Evolutionary conservation across 2,113 vertebrate genomes (phyloP).

Genomic region (Heterocephalus glaber): DNA sequence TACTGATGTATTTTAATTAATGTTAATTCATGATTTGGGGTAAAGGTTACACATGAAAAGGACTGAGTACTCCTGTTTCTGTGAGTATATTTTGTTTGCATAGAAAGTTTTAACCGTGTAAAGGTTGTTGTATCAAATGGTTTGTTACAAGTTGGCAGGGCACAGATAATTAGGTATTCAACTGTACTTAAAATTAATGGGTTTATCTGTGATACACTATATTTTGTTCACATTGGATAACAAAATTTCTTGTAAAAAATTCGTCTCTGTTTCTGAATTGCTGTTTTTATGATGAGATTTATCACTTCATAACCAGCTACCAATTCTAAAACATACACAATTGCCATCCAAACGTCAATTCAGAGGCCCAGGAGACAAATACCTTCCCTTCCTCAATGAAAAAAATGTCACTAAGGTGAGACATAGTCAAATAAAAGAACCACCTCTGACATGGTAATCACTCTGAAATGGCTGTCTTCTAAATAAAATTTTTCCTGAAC

Average conservation of each 20-base stretch:
- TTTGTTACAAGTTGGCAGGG: not conserved
- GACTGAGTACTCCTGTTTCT: not conserved
- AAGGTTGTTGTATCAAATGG: not conserved
- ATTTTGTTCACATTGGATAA: not conserved
- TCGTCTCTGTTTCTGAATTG: not conserved
- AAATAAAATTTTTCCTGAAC: not conserved
- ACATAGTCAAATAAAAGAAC: not conserved
- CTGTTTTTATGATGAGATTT: not conserved
- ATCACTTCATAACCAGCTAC: not conserved
- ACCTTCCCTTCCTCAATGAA: not conserved
- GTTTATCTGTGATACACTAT: not conserved
- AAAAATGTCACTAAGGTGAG: not conserved
- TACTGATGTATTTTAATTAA: not conserved
- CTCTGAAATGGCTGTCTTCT: not conserved
- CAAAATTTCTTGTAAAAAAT: not conserved
- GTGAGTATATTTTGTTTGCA: not conserved
- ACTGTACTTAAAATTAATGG: not conserved
- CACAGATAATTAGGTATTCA: slow-evolving; percentile 51
- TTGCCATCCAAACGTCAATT: not conserved
- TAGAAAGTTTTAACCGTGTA: slow-evolving; percentile 15
- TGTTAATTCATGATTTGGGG: not conserved
- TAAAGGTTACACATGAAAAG: not conserved
- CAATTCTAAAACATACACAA: not conserved
- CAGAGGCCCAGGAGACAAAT: not conserved
- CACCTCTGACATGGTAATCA: too few species aligned